Evolutionary conservation across 2,888 invertebrate genomes (phyloP).

Genomic region (Tupiocoris notatus): DNA sequence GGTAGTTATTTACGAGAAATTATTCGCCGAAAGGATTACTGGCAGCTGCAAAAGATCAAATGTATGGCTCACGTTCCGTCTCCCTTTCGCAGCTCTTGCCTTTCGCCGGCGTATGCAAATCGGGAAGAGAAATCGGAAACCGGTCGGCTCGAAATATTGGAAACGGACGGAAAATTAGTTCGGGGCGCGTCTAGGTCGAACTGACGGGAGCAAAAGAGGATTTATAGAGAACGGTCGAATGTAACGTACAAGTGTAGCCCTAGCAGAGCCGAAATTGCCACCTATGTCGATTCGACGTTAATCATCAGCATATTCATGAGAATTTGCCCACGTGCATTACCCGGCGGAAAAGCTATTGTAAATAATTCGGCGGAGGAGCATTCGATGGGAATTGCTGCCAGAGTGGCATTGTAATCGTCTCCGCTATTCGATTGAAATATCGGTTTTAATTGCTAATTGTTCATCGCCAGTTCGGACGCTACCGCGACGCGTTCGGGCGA

Average conservation of each 20-base stretch:
- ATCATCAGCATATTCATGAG: slow-evolving; percentile 8
- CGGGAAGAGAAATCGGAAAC: not conserved
- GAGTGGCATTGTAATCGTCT: not conserved
- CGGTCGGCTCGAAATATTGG: not conserved
- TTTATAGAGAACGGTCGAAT: not conserved
- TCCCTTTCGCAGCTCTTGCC: no score
- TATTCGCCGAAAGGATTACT: no score
- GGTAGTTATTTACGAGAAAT: no score
- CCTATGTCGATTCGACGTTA: not conserved
- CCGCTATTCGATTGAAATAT: slow-evolving; percentile 17
- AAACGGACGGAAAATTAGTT: not conserved
- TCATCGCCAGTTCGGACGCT: not conserved
- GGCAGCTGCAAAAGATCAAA: no score
- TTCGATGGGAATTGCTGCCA: not conserved
- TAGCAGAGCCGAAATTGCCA: not conserved
- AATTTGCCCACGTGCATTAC: slow-evolving; percentile 23
- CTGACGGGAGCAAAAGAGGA: not conserved
- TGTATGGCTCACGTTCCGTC: no score
- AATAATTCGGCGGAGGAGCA: slow-evolving; percentile 4
- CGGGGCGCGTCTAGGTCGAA: not conserved
- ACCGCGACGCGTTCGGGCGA: not conserved
- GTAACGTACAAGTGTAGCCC: not conserved
- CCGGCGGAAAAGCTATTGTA: slow-evolving; percentile 15
- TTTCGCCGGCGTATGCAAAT: no score
- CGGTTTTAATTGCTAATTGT: slow-evolving; percentile 29